Conservation (phyloP, 2,888 invertebrate genomes). For the Nomada fucata region DNA sequence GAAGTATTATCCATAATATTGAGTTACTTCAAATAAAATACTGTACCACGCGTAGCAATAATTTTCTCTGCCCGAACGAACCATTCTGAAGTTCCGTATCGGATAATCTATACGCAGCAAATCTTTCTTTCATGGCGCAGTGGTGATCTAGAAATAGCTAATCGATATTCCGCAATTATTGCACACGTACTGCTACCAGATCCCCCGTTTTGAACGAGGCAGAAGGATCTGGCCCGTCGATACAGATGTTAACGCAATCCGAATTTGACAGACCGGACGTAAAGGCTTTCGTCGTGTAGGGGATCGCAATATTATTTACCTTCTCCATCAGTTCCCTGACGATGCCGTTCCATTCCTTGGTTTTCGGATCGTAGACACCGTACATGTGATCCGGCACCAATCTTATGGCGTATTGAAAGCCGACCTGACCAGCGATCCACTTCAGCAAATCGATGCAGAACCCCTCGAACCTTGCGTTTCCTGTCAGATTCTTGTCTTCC, state of each 20-base stretch:
- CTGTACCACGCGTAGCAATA: too few species aligned
- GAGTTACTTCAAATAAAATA: too few species aligned
- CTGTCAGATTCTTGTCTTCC: slow-evolving; percentile 92
- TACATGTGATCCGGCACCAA: slow-evolving; percentile 95
- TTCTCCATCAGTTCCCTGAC: slow-evolving; percentile 94
- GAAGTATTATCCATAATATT: too few species aligned
- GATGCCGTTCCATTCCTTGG: slow-evolving; percentile 96
- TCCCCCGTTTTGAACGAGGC: neutral
- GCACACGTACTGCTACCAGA: too few species aligned
- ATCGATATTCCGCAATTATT: too few species aligned
- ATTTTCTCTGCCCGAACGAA: too few species aligned
- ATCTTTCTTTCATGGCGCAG: too few species aligned
- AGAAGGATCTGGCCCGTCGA: too few species aligned
- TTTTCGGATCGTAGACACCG: slow-evolving; percentile 94
- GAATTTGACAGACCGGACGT: neutral
- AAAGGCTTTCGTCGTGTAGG: neutral
- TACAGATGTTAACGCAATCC: slow-evolving; percentile 13
- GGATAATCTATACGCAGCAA: too few species aligned
- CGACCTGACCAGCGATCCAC: slow-evolving; percentile 92
- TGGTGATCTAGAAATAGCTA: too few species aligned
- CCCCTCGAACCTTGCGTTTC: slow-evolving; percentile 94
- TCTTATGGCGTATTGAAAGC: slow-evolving; percentile 94
- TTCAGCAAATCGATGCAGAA: slow-evolving; percentile 96
- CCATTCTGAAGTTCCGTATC: too few species aligned
- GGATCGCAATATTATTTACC: slow-evolving; percentile 84